A percentile compares a stretch with the other conserved stretches of the same genome.
Conservation (phyloP, 92 coral and sea anemone species). For the Siderastrea siderea region DNA sequence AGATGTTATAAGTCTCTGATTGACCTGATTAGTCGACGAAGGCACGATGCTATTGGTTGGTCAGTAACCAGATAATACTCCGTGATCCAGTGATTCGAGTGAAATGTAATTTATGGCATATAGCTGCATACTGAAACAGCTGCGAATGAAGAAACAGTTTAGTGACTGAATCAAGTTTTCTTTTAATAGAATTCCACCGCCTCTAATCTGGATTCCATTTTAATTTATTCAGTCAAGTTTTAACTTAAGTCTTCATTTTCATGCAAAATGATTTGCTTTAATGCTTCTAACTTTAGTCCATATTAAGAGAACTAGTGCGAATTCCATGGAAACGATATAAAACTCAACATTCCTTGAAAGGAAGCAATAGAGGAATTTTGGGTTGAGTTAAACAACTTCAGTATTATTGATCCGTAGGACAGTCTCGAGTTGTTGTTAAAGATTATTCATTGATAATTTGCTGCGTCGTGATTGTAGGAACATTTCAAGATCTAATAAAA, state of each 20-base stretch:
- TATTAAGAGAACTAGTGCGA: not conserved
- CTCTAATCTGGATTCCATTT: not conserved
- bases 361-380: not conserved
- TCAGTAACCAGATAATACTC: not conserved
- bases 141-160: conserved; percentile 1
- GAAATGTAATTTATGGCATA: not conserved
- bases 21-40: too few species aligned
- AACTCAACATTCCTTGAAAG: not conserved
- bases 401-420: not conserved
- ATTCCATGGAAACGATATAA: not conserved
- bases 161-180: not conserved
- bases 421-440: not conserved
- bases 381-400: not conserved
- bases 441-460: not conserved
- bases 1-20: too few species aligned
- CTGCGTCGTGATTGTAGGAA: not conserved
- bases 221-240: not conserved
- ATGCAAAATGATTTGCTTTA: not conserved
- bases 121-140: not conserved
- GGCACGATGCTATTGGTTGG: too few species aligned
- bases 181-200: not conserved
- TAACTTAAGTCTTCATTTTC: not conserved
- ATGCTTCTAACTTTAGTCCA: not conserved
- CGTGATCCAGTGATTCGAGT: not conserved
- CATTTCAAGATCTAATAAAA: not conserved